These are phyloP conservation scores for Atta cephalotes DNA, from an alignment of 1,140 invertebrate species.

Conservation along the genomic window DNA sequence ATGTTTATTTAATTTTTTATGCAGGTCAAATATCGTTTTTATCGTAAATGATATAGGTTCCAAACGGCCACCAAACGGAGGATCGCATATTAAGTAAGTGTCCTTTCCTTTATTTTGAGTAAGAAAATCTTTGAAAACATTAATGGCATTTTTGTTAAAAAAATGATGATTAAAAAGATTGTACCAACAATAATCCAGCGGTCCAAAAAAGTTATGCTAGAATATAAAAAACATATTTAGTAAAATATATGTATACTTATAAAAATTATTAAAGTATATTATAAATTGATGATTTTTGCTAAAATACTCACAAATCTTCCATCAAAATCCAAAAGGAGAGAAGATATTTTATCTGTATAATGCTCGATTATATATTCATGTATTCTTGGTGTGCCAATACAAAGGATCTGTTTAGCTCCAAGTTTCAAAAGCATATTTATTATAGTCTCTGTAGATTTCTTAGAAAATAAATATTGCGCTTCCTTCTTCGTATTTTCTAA, in stretches of 20 bases:
- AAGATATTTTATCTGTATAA: conserved; percentile 85
- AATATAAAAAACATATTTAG: conserved; percentile 6
- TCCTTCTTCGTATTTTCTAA: conserved; percentile 90
- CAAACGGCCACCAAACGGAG: conserved; percentile 95
- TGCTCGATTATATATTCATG: conserved; percentile 89
- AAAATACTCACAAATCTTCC: conserved; percentile 88
- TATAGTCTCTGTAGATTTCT: conserved; percentile 87
- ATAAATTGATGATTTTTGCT: background rate
- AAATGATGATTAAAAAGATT: conserved; percentile 97
- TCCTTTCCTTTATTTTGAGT: conserved; percentile 86
- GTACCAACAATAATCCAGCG: conserved; percentile 91
- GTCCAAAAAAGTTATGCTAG: conserved; percentile 90
- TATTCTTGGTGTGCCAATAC: conserved; percentile 92
- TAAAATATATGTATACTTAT: background rate
- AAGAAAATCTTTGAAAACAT: conserved; percentile 88
- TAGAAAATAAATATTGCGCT: conserved; percentile 92
- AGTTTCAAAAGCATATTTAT: conserved; percentile 86
- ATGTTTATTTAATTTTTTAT: conserved; percentile 87
- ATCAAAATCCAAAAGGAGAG: conserved; percentile 93
- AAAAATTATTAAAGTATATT: conserved; percentile 3
- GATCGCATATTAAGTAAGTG: conserved; percentile 92
- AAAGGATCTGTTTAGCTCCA: conserved; percentile 89
- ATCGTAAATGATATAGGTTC: conserved; percentile 92
- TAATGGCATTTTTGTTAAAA: conserved; percentile 88
- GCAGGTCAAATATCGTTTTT: conserved; percentile 87